Percentiles rank a stretch among this genome's conserved stretches.
Evolutionary conservation across 1,140 invertebrate species (phyloP).

Genomic region (Condylostylus longicornis): DNA sequence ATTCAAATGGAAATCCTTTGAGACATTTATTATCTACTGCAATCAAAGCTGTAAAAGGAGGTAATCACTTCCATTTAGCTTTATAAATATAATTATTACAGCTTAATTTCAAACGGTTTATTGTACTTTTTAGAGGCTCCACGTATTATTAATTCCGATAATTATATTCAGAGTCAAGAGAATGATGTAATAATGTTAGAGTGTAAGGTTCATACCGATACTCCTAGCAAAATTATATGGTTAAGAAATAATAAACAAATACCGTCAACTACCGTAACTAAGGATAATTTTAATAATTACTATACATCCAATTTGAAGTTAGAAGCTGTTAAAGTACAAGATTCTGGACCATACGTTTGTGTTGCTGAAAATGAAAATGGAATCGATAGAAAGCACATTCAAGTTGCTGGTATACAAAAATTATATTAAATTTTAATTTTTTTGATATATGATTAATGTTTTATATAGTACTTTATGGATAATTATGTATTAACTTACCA

Average conservation of each 20-base stretch:
- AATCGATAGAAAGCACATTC: neutral
- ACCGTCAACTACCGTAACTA: too few species aligned
- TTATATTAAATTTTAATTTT: neutral
- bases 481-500: too few species aligned
- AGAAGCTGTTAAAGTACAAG: neutral
- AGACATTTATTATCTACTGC: constrained; percentile 34
- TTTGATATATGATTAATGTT: neutral
- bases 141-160: neutral
- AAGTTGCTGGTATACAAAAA: neutral
- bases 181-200: too few species aligned
- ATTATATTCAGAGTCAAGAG: too few species aligned
- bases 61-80: constrained; percentile 9
- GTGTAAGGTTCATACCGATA: too few species aligned
- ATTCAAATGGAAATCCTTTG: constrained; percentile 30
- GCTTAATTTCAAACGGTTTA: neutral
- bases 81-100: neutral
- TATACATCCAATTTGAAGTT: too few species aligned
- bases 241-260: too few species aligned
- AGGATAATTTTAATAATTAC: too few species aligned
- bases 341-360: neutral
- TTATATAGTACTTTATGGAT: too few species aligned
- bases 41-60: constrained; percentile 29
- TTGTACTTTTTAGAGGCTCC: neutral
- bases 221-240: too few species aligned
- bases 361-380: neutral